Evolutionary conservation across 2,888 invertebrate genomes (phyloP).

Genomic region (Lucinisca nassula): DNA sequence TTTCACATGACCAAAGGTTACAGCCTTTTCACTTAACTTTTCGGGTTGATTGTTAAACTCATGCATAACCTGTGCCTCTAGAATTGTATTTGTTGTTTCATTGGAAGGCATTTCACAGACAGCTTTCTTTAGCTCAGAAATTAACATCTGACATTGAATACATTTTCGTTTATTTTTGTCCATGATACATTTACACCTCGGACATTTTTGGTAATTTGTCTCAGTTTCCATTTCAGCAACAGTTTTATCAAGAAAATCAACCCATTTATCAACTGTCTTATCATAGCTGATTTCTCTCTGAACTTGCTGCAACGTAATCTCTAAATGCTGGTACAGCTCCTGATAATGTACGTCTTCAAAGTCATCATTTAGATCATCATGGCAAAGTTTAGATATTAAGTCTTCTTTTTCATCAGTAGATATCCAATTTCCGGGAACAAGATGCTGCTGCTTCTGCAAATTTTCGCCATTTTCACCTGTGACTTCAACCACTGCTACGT

Average conservation of each 20-base stretch:
- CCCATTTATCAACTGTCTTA: neutral
- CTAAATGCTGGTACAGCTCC: neutral
- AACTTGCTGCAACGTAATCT: neutral
- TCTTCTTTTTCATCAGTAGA: neutral
- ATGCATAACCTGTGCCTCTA: neutral
- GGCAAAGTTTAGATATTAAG: neutral
- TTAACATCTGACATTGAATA: neutral
- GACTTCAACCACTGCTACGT: slow-evolving; percentile 22
- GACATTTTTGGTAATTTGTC: slow-evolving; percentile 19
- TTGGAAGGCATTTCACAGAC: neutral
- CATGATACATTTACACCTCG: neutral
- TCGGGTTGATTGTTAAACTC: neutral
- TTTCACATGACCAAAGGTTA: slow-evolving; percentile 15
- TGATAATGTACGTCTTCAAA: neutral
- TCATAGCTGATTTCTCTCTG: neutral
- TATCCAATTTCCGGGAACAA: neutral
- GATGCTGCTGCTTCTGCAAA: neutral
- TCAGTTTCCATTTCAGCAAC: neutral
- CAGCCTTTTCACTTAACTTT: neutral
- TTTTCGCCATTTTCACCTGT: neutral
- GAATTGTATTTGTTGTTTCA: neutral
- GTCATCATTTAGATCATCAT: neutral
- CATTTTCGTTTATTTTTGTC: neutral
- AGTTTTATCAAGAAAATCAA: neutral
- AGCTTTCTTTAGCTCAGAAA: neutral